Base-by-base conservation (phyloP, 2,797 vertebrate genomes). In the Orestias chungarensis region DNA sequence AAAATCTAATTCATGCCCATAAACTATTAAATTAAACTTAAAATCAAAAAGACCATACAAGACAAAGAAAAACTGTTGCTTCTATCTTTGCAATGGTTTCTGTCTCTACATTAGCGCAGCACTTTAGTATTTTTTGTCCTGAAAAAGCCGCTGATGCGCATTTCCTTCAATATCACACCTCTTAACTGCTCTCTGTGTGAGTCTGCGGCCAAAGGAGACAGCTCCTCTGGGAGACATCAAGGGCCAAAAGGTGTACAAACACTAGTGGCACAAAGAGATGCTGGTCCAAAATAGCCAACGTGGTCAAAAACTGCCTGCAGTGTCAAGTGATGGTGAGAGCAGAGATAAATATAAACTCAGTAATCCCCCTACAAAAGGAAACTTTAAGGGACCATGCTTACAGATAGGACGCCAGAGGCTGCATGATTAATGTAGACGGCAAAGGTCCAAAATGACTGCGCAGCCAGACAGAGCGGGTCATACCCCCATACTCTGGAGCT, bases 321-420 rank as follows among this genome's bases (percentile, higher is more conserved):
- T 70, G 76, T 82, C 73, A 59, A 76, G 65, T 38, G 76, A 85
- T 68, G 50, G 78, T 86, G 76, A 73, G 61, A 82, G 59, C 80
- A 77, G 57, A 79, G 85, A 86, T 91, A 92, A 88, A 91, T 90
- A 87, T 90, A 90, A 84, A 86, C 82, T 70, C 33, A 68, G 70
- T 85, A 88, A 90, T 87, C 82, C 85, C 73, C 78, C 70, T 86
- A 88, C 84, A 90, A 89, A 85, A 81, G 80, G 81, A 43, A 79
- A 68, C 70, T 84, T 81, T 86, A 83, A 74, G 70, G 80, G 81
- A 83, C 72, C 65, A 35, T 77, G 76, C 40, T 44, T 68, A 17
- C 75, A 31, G 55, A 68, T 27, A 50, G 73, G 65, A 64, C 79
- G 68, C 10, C 64, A 80, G 70, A 81, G 64, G 61, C 66, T 46